Evolutionary conservation across 2,113 vertebrate genomes (phyloP).

Genomic region (Psilopsiagon aurifrons): DNA sequence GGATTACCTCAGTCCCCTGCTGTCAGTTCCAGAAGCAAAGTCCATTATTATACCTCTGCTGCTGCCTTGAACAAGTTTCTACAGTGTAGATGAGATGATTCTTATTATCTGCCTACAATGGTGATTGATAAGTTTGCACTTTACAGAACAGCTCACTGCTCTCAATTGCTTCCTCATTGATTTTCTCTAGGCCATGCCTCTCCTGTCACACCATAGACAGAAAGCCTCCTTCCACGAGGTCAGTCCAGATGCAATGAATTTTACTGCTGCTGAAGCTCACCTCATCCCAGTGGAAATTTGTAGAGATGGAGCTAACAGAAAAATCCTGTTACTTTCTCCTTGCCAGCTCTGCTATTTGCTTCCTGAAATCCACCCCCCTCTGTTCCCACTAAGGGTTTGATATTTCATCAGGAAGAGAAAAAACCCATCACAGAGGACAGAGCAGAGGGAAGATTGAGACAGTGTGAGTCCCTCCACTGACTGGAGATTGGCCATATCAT

Average conservation of each 20-base stretch:
- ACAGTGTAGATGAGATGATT: constrained; percentile 33
- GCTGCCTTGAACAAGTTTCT: constrained; percentile 45
- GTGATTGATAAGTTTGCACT: constrained; percentile 58
- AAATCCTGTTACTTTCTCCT: not conserved
- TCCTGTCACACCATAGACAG: not conserved
- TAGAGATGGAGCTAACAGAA: not conserved
- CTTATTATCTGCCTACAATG: constrained; percentile 45
- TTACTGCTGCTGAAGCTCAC: not conserved
- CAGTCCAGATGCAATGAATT: not conserved
- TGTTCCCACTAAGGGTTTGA: not conserved
- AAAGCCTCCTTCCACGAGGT: not conserved
- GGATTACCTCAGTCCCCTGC: constrained; percentile 28
- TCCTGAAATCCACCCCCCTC: not conserved
- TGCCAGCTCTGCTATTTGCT: not conserved
- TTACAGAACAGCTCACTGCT: constrained; percentile 51
- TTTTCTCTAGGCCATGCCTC: constrained; percentile 49
- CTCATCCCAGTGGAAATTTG: constrained; percentile 18
- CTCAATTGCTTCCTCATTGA: constrained; percentile 53
- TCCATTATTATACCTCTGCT: constrained; percentile 49
- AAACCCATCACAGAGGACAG: not conserved
- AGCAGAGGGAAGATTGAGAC: not conserved
- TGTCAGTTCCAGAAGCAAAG: constrained; percentile 40
- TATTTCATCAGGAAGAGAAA: not conserved
- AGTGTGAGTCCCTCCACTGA: not conserved
- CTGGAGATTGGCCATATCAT: accelerated